Evolutionary conservation across 2,888 invertebrate genomes (phyloP).

Genomic region (Crossocerus cetratus): DNA sequence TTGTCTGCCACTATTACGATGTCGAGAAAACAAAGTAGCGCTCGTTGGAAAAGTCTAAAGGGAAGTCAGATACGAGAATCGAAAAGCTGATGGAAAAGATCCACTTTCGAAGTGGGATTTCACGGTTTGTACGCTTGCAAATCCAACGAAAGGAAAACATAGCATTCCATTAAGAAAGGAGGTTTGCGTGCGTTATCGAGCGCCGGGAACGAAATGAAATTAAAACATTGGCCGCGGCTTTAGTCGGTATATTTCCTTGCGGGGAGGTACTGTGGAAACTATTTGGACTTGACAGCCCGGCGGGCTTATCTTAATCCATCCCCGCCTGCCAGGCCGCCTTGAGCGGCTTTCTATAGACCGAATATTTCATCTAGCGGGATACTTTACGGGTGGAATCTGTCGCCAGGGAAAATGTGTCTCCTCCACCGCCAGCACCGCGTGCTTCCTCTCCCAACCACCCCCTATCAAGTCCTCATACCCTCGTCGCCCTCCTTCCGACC

Average conservation of each 20-base stretch:
- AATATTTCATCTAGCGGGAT: constrained; percentile 58
- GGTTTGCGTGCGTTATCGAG: background rate
- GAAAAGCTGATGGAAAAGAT: too few relatives aligned
- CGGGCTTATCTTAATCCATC: constrained; percentile 55
- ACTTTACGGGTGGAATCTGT: constrained; percentile 58
- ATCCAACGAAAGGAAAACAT: too few relatives aligned
- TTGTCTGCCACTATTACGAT: too few relatives aligned
- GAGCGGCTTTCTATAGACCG: constrained; percentile 55
- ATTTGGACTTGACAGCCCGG: constrained; percentile 40
- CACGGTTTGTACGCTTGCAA: too few relatives aligned
- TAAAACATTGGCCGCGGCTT: constrained; percentile 27
- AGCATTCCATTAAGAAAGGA: too few relatives aligned
- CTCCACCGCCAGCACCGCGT: constrained; percentile 27
- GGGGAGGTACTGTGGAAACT: constrained; percentile 35
- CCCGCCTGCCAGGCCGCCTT: constrained; percentile 48
- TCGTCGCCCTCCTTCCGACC: background rate
- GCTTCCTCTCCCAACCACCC: constrained; percentile 2
- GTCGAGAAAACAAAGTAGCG: too few relatives aligned
- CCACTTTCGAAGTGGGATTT: too few relatives aligned
- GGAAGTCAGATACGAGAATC: too few relatives aligned
- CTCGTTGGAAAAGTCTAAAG: too few relatives aligned
- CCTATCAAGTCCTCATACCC: background rate
- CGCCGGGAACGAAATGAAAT: constrained; percentile 8
- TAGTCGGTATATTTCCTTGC: constrained; percentile 22
- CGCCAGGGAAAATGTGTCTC: constrained; percentile 53